Base-by-base conservation (phyloP, 2,113 vertebrate genomes). In the Hippocampus mohnikei region DNA sequence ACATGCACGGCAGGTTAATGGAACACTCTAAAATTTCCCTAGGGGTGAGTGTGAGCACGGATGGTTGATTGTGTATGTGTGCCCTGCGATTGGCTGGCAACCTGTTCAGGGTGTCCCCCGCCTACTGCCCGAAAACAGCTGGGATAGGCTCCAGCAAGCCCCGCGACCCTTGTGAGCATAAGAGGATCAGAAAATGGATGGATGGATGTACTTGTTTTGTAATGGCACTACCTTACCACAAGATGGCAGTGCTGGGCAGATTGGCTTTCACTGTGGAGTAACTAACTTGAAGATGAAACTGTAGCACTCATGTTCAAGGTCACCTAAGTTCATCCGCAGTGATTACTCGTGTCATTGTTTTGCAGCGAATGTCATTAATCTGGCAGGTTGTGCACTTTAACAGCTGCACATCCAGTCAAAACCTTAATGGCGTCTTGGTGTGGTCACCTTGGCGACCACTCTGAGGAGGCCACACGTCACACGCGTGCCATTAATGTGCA, bases 221-320 rank as follows among this genome's bases (percentile, higher is more conserved):
- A 53, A 77, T 77, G 37, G 52, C 81, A 59, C 8, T 16, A 8
- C 42, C 20, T 69, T 70, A 55, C 85, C 88, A 88, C 88, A 72
- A 85, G 89, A 75, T 82, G 84, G 82, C 21, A 75, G 81, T 73
- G 61, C 71, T 75, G 69, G 37, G 73, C 58, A 70, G 58, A 70
- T 52, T 37, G 37, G n/a, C 10, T n/a, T 29, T 44, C 10, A 44
- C 55, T 42, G 55, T 40, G 44, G 44, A 60, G 60, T 67, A 40
- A 12, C 12, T 41, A 33, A 63, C 62, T 50, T 71, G 68, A 16
- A 52, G 69, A 77, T 37, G 15, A 0, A 8, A n/a, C 5, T 44
- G 33, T 52, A 53, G 27, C 23, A 65, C 2, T 70, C 41, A 72
- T 37, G 52, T 48, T 63, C 62, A 75, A 63, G 63, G 73, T 55